Conservation (phyloP, 1,140 invertebrate genomes). For the Aphidius ervi region DNA sequence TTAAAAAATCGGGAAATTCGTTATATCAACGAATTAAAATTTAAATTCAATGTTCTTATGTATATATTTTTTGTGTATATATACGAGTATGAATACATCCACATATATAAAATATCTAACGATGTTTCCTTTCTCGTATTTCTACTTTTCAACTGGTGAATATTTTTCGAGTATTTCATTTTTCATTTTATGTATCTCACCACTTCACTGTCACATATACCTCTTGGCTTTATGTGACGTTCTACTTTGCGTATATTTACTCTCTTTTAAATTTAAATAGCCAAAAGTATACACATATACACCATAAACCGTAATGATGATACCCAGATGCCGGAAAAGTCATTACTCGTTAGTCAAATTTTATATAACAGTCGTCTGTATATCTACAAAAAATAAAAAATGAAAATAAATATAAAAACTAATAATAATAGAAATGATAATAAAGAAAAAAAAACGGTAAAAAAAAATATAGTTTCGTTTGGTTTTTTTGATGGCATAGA, state of each 20-base stretch:
- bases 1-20: background rate
- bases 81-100: conserved; percentile 1
- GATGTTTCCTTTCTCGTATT: conserved; percentile 9
- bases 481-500: too few species aligned
- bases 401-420: background rate
- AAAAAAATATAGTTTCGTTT: too few species aligned
- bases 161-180: conserved; percentile 5
- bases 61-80: background rate
- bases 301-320: conserved; percentile 2
- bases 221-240: conserved; percentile 3
- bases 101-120: conserved; percentile 2
- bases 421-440: too few species aligned
- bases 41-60: background rate
- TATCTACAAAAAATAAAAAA: background rate
- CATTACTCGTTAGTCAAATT: conserved; percentile 15
- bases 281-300: background rate
- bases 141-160: background rate
- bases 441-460: too few species aligned
- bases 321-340: conserved; percentile 9
- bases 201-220: conserved; percentile 8
- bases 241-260: conserved; percentile 5
- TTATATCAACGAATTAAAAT: conserved; percentile 3
- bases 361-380: background rate
- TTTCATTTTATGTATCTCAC: background rate
- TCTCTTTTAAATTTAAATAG: background rate